Base-by-base conservation (phyloP, 2,888 invertebrate genomes). In the Brachynemurus nebulosus region DNA sequence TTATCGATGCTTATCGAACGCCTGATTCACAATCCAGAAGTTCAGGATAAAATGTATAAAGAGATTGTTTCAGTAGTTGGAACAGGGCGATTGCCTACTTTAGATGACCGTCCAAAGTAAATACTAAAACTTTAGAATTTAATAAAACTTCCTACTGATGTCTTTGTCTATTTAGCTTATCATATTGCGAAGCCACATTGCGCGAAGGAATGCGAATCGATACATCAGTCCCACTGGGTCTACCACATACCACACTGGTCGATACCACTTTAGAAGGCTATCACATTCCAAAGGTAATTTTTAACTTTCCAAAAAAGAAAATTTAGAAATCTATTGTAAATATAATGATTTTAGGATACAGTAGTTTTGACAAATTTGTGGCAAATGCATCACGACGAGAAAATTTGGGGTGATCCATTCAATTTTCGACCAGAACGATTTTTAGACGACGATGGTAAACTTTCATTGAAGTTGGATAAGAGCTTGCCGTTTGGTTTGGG, bases 51-150 rank as follows among this genome's bases (percentile, higher is more conserved):
- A 54, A 79, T 80, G 1, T 80, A 77, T 50, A 70, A 71, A 40
- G 84, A 84, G 62, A 77, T 85, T 33, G 81, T 81, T 52, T 62
- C 68, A 47, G 72, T 80, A 0, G 66, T 84, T 16, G 84, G 83
- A 0, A 65, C 67, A 27, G 71, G 77, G 21, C 64, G 80, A 44
- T 59, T 69, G 41, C 83, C 83, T 0, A 67, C 68, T 20, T 64
- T 81, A 47, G 71, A 74, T 23, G 84, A 85, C 58, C 69, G 79
- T 38, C 58, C 66, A 1, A 73, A 72, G 75, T 78, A 60, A 65
- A 67, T n/a, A n/a, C n/a, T n/a, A n/a, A n/a, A n/a, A n/a, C n/a
- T n/a, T n/a, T n/a, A n/a, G n/a, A n/a, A n/a, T n/a, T n/a, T n/a
- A n/a, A n/a, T n/a, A n/a, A n/a, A n/a, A n/a, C n/a, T n/a, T n/a